A percentile compares a stretch with the other conserved stretches of the same genome.
Conservation (phyloP, 2,888 invertebrate species). For the Notocelia uddmanniana region DNA sequence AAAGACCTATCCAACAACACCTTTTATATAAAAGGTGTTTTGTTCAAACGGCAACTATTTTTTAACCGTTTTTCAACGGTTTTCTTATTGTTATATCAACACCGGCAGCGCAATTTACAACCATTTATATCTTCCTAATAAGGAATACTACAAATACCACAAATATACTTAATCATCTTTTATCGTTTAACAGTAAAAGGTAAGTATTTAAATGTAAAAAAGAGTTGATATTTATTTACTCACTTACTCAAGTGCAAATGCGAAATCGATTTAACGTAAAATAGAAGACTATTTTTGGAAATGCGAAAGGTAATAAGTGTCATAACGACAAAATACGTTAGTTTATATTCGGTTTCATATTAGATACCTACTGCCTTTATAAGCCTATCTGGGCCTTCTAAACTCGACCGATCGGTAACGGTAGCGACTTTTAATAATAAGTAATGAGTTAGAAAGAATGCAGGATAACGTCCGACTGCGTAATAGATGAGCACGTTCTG, state of each 20-base stretch:
- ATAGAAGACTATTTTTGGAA: not conserved
- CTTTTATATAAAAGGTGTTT: no score
- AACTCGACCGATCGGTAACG: conserved; percentile 60
- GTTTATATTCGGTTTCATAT: not conserved
- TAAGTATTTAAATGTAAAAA: not conserved
- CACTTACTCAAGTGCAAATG: conserved; percentile 7
- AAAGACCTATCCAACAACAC: no score
- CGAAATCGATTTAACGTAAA: not conserved
- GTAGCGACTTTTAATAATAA: conserved; percentile 81
- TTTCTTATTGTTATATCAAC: not conserved
- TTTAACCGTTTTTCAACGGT: conserved; percentile 6
- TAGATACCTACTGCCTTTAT: not conserved
- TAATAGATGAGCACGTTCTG: conserved; percentile 62
- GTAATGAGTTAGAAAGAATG: conserved; percentile 75
- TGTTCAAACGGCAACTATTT: not conserved
- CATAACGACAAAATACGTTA: not conserved
- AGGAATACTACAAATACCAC: conserved; percentile 15
- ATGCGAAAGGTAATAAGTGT: not conserved
- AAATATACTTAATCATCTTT: not conserved
- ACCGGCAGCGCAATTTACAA: not conserved
- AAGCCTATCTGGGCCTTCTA: conserved; percentile 55
- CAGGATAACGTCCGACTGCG: conserved; percentile 65
- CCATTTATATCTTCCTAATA: conserved; percentile 6
- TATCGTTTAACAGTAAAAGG: not conserved
- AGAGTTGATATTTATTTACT: not conserved